Conservation (phyloP, 2,113 vertebrate genomes). For the Theropithecus gelada region DNA sequence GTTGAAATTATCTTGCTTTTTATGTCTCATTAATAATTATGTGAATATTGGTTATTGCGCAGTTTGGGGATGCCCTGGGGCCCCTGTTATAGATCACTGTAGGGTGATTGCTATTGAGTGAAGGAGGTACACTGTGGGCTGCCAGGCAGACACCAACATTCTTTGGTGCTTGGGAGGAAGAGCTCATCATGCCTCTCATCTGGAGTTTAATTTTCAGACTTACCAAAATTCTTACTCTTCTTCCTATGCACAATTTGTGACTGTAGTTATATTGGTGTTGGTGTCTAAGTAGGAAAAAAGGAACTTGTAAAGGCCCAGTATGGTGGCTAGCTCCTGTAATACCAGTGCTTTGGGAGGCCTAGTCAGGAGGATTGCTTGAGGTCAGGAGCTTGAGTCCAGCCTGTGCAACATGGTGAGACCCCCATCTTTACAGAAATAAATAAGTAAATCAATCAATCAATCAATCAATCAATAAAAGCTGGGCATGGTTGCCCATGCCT, state of each 20-base stretch:
- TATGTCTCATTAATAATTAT: background rate
- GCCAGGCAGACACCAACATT: background rate
- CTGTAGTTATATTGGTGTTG: background rate
- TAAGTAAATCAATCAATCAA: too few species aligned
- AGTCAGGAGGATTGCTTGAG: too few species aligned
- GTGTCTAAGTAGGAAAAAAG: background rate
- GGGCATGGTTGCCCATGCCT: too few species aligned
- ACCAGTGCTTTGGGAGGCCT: too few species aligned
- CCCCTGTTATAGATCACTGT: background rate
- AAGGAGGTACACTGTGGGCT: rapidly evolving
- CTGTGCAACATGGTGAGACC: too few species aligned
- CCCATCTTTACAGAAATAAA: too few species aligned
- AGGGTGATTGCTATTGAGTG: background rate
- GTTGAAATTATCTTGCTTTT: background rate
- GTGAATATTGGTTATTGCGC: background rate
- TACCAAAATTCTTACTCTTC: background rate
- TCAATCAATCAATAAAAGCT: too few species aligned
- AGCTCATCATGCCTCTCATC: background rate
- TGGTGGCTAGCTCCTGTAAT: too few species aligned
- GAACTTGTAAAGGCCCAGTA: background rate
- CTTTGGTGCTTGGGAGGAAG: background rate
- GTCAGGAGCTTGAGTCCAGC: too few species aligned
- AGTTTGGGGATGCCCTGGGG: background rate
- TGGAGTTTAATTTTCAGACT: background rate
- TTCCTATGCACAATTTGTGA: background rate